Evolutionary conservation across 1,140 invertebrate genomes (phyloP).

Genomic region (Choristoneura fumiferana): DNA sequence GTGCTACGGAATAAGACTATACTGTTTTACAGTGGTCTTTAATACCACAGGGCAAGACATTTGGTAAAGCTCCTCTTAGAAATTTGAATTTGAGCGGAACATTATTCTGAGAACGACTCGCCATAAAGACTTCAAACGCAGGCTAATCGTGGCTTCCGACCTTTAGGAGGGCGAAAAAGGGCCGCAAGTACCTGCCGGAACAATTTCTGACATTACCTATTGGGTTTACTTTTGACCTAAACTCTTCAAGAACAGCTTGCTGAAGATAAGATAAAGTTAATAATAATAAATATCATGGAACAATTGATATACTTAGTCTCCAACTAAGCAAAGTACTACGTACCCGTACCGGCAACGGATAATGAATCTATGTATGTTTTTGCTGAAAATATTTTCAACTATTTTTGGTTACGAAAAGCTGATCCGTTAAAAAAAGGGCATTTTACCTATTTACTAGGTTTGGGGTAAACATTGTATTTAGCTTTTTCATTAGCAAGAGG

Average conservation of each 20-base stretch:
- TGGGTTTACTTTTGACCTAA: neutral
- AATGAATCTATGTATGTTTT: too few species aligned
- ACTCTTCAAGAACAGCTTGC: neutral
- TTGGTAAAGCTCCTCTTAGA: constrained; percentile 51
- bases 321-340: too few species aligned
- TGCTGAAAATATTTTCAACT: too few species aligned
- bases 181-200: constrained; percentile 53
- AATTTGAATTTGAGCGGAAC: constrained; percentile 70
- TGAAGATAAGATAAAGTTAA: too few species aligned
- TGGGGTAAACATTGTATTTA: constrained; percentile 4
- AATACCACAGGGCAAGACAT: constrained; percentile 41
- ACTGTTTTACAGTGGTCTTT: constrained; percentile 6
- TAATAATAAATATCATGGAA: too few species aligned
- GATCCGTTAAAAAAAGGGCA: too few species aligned
- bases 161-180: constrained; percentile 56
- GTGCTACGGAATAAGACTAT: neutral
- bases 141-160: constrained; percentile 74
- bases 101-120: constrained; percentile 69
- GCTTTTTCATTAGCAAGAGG: constrained; percentile 6
- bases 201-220: constrained; percentile 46
- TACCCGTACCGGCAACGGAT: too few species aligned
- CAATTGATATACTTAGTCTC: too few species aligned
- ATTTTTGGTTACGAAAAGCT: too few species aligned
- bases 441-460: neutral
- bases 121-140: constrained; percentile 74